Evolutionary conservation across 2,113 vertebrate species (phyloP).

Genomic region (Cinclus cinclus): DNA sequence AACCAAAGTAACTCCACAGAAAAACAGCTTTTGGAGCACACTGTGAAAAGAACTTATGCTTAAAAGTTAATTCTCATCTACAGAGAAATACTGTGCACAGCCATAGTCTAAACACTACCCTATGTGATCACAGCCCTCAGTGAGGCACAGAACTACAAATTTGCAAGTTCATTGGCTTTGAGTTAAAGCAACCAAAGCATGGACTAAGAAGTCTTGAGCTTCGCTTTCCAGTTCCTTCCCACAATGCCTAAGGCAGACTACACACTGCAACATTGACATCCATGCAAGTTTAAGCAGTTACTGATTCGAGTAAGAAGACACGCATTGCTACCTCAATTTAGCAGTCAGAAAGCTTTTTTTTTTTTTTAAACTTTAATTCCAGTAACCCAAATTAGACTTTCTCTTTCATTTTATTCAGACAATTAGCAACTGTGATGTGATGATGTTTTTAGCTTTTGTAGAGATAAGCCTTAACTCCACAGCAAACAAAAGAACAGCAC

Average conservation of each 20-base stretch:
- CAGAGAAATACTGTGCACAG: background rate
- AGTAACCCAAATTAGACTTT: background rate
- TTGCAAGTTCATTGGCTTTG: background rate
- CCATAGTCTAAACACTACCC: background rate
- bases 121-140: background rate
- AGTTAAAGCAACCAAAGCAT: background rate
- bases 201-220: background rate
- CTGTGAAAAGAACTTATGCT: background rate
- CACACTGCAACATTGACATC: background rate
- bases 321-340: fast-evolving
- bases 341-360: background rate
- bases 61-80: background rate
- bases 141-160: background rate
- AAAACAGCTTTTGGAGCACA: background rate
- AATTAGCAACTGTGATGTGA: background rate
- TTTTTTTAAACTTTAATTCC: background rate
- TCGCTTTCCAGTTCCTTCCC: background rate
- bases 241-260: background rate
- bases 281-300: background rate
- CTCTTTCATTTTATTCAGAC: background rate
- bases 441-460: background rate
- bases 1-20: background rate
- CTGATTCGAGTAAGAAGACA: background rate
- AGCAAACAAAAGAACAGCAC: slow-evolving; percentile 50
- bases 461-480: slow-evolving; percentile 11